A percentile compares a stretch with the other conserved stretches of the same genome.
phyloP scores from a whole-genome alignment of 2,888 invertebrate genomes.

The Apoda limacodes region DNA sequence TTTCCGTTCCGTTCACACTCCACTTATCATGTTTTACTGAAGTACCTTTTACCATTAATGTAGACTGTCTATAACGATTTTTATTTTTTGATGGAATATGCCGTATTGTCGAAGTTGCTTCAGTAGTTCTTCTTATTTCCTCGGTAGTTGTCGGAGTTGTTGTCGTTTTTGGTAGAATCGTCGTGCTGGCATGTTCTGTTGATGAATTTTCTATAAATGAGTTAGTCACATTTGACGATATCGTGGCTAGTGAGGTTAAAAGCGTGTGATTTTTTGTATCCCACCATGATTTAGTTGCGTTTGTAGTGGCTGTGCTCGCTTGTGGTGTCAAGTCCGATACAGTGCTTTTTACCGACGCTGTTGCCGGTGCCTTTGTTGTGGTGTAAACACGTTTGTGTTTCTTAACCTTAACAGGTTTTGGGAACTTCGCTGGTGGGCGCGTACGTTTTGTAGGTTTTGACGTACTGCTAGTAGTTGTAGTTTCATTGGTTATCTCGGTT shows the following conservation, averaged over 20 bases:
- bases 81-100: conserved; percentile 31
- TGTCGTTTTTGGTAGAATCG: conserved; percentile 25
- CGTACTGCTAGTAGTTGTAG: conserved; percentile 25
- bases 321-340: conserved; percentile 41
- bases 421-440: conserved; percentile 47
- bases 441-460: conserved; percentile 46
- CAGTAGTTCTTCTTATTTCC: conserved; percentile 21
- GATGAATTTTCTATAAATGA: conserved; percentile 23
- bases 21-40: conserved; percentile 61
- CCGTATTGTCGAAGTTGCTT: conserved; percentile 9
- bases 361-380: conserved; percentile 29
- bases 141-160: conserved; percentile 24
- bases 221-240: conserved; percentile 19
- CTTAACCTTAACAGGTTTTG: conserved; percentile 41
- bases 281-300: conserved; percentile 27
- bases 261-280: conserved; percentile 24
- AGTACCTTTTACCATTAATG: conserved; percentile 51
- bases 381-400: conserved; percentile 50
- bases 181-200: conserved; percentile 20
- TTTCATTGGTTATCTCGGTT: conserved; percentile 18
- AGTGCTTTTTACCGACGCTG: conserved; percentile 31
- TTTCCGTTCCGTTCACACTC: conserved; percentile 30
- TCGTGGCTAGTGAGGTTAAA: conserved; percentile 13
- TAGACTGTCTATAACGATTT: conserved; percentile 55
- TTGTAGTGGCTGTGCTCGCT: conserved; percentile 42